Evolutionary conservation across 2,113 vertebrate genomes (phyloP).

Genomic region (Thomomys bottae): DNA sequence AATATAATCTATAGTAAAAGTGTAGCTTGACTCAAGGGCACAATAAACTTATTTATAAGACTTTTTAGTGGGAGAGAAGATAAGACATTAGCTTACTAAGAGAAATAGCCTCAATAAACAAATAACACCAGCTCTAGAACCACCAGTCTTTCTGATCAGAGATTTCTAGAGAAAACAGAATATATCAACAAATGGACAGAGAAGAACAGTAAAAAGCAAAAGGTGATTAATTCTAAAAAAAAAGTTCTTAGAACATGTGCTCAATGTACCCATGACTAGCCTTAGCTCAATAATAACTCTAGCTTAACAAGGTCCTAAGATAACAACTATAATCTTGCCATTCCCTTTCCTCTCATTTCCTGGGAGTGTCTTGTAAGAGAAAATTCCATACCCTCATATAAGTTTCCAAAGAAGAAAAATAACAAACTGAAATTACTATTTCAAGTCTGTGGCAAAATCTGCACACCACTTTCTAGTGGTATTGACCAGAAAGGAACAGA

Average conservation of each 20-base stretch:
- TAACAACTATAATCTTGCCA: slow-evolving; percentile 5
- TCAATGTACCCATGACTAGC: not conserved
- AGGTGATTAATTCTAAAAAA: not conserved
- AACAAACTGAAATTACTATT: slow-evolving; percentile 1
- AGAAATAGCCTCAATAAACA: slow-evolving; percentile 2
- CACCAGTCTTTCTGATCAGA: slow-evolving; percentile 3
- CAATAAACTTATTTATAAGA: slow-evolving; percentile 11
- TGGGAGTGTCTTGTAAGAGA: slow-evolving; percentile 9
- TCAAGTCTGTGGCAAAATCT: slow-evolving; percentile 52
- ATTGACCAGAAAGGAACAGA: not conserved
- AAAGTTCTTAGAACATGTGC: not conserved
- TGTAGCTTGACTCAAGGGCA: not conserved
- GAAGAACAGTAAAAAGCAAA: not conserved
- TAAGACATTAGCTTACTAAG: not conserved
- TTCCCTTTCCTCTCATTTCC: slow-evolving; percentile 11
- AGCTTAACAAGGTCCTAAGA: slow-evolving; percentile 20
- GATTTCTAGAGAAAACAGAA: not conserved
- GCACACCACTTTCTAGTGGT: not conserved
- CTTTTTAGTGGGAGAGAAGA: not conserved
- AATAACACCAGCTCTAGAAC: slow-evolving; percentile 1
- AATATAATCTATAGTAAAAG: not conserved
- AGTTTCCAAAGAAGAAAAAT: slow-evolving; percentile 27
- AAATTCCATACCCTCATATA: slow-evolving; percentile 9
- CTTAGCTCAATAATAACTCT: slow-evolving; percentile 30
- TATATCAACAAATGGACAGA: not conserved